These are phyloP conservation scores for Hypocryptadius cinnamomeus DNA, from an alignment of 2,113 vertebrate genomes.

Conservation along the genomic window DNA sequence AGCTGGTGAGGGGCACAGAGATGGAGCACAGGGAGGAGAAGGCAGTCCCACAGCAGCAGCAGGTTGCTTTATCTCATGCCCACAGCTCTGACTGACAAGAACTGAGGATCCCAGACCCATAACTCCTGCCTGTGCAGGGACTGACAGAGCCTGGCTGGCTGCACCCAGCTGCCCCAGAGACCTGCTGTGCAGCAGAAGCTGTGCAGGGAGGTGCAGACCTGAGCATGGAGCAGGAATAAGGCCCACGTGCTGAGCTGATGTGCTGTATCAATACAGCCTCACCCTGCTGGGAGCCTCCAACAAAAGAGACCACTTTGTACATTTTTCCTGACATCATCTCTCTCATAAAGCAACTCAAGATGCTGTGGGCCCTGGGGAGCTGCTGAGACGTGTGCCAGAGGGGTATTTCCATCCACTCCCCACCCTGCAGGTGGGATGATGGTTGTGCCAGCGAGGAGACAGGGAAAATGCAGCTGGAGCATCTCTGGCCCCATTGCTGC, in stretches of 20 bases:
- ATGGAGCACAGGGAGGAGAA: not conserved
- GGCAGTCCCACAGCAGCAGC: not conserved
- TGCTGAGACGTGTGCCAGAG: not conserved
- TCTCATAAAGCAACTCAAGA: not conserved
- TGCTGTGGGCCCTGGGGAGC: not conserved
- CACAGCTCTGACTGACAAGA: not conserved
- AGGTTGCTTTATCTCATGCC: not conserved
- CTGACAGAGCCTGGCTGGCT: not conserved
- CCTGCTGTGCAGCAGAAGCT: not conserved
- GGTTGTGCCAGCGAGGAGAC: not conserved
- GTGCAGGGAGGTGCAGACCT: not conserved
- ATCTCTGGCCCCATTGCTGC: not conserved
- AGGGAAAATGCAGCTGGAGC: not conserved
- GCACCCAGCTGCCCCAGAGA: not conserved
- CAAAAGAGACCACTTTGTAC: not conserved
- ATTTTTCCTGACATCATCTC: not conserved
- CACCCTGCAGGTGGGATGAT: not conserved
- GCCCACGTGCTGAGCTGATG: not conserved
- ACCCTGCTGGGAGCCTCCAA: not conserved
- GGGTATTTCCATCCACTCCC: not conserved
- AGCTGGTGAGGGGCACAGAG: not conserved
- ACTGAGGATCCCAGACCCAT: not conserved
- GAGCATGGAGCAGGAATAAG: rapidly evolving
- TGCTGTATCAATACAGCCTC: not conserved
- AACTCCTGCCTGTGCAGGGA: not conserved